Base-by-base conservation (phyloP, 2,113 vertebrate genomes). In the Glaucidium brasilianum region DNA sequence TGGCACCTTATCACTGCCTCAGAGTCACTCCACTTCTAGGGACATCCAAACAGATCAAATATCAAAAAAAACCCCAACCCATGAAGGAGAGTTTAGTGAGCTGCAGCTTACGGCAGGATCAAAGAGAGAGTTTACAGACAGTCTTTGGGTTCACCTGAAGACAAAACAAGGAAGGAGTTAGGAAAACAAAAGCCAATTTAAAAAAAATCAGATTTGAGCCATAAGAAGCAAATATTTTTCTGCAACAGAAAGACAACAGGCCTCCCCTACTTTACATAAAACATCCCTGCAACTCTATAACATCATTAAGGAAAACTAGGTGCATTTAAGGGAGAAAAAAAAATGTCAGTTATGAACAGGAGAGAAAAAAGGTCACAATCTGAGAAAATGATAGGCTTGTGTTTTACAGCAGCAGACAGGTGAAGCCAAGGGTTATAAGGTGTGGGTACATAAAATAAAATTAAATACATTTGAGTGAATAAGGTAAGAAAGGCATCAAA, bases 11-110 rank as follows among this genome's bases (percentile, higher is more conserved):
- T 84, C 15, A 10, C 17, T 37, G 37, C 75, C 88, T 96, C 95
- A 96, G 34, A 93, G 72, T 74, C 77, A 87, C 67, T 90, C 79
- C 21, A 74, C 64, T 94, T 96, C 94, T 93, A 95, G 92, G 87
- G 88, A 94, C 91, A 80, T 92, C 92, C 92, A 96, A 97, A 97
- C 43, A 96, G 77, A 94, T 97, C 87, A 96, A 97, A 93, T 88
- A 97, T 74, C 14, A 96, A 97, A 97, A 97, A 69, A 97, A 95
- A 92, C 16, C 16, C 16, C 16, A 18, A 8, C 43, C 43, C 74
- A 67, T 22, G 25, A 69, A 86, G 34, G 76, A 79, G 52, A 86
- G 69, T 89, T 92, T 58, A 80, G 91, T 75, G 95, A 97, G 90
- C 88, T 97, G 79, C 59, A 77, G 71, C 41, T 95, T 60, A 45